Base-by-base conservation (phyloP, 2,797 vertebrate genomes). In the Peromyscus eremicus region DNA sequence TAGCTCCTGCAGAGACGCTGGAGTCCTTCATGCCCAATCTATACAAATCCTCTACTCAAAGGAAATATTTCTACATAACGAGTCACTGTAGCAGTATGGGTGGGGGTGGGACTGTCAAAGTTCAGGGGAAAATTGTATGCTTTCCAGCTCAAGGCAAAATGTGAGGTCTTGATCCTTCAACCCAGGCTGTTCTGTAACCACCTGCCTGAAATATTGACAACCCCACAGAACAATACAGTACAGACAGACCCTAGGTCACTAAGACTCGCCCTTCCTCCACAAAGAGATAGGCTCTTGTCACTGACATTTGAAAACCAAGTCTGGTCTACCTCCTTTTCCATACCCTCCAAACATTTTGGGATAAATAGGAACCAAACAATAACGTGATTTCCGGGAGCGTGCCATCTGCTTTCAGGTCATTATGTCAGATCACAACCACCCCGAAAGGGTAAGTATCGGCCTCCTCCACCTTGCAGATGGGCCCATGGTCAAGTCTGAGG, bases 121-220 rank as follows among this genome's bases (percentile, higher is more conserved):
- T 2, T 46, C 73, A 89, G 14, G n/a, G 68, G 90, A 80, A 37
- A 19, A 76, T 0, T 89, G 12, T 55, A 40, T 77, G 37, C 25
- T 90, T 93, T 95, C 34, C 40, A 40, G 52, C 46, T 79, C 40
- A 81, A 55, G 64, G 71, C 83, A 11, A 93, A 93, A 57, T 19
- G 3, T 1, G 32, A 43, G 37, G 3, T 93, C 73, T 62, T 79
- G 32, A 23, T 16, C 82, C 3, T n/a, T 86, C 32, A 25, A 16
- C 49, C 46, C 77, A 21, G 60, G 40, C 29, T 83, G 71, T 13
- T 86, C n/a, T 76, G 29, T 89, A 27, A 81, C 73, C 19, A 2
- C 49, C 71, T 46, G 2, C 34, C 46, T 43, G 66, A 12, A 27
- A 5, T 29, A 52, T 14, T 70, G 79, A 84, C 11, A 89, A 64